A percentile compares a stretch with the other conserved stretches of the same genome.
Evolutionary conservation across 2,113 vertebrate genomes (phyloP).

Genomic region (Dicerorhinus sumatrensis): DNA sequence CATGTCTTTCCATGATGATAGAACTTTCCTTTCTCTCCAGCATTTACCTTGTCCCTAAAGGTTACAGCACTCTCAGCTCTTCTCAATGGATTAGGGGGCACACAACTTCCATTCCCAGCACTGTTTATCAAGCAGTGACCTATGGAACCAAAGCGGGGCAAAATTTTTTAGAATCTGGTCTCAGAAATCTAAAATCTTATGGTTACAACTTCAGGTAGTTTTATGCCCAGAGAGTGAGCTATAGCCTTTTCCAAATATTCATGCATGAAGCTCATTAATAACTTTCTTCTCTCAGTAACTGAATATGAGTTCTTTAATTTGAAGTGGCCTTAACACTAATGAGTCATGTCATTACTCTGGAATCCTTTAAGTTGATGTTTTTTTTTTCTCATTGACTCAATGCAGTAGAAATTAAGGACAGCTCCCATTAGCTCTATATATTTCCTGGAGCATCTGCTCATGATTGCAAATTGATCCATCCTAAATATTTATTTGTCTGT

Average conservation of each 20-base stretch:
- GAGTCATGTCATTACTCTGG: constrained; percentile 78
- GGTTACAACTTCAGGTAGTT: constrained; percentile 41
- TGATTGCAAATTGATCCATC: constrained; percentile 72
- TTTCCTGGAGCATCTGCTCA: constrained; percentile 73
- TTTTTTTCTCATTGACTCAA: constrained; percentile 58
- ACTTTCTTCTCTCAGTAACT: constrained; percentile 69
- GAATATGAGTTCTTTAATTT: constrained; percentile 80
- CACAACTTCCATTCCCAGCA: not conserved
- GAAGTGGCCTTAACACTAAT: constrained; percentile 80
- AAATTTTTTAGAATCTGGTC: constrained; percentile 60
- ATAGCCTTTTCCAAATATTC: constrained; percentile 69
- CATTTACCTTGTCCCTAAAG: not conserved
- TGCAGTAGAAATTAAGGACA: constrained; percentile 75
- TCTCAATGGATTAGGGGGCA: no score
- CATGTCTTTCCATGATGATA: not conserved
- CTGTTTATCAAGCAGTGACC: constrained; percentile 51
- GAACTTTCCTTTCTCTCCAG: not conserved
- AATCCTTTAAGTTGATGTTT: constrained; percentile 70
- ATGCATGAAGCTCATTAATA: constrained; percentile 68
- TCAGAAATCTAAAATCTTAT: constrained; percentile 60
- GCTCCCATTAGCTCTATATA: constrained; percentile 78
- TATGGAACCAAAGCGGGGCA: constrained; percentile 28
- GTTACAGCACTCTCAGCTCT: not conserved
- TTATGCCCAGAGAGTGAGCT: constrained; percentile 26
- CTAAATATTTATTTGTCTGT: constrained; percentile 75